A percentile compares a stretch with the other conserved stretches of the same genome.
phyloP scores from a whole-genome alignment of 2,888 invertebrate species.

The Hanleya hanleyi region DNA sequence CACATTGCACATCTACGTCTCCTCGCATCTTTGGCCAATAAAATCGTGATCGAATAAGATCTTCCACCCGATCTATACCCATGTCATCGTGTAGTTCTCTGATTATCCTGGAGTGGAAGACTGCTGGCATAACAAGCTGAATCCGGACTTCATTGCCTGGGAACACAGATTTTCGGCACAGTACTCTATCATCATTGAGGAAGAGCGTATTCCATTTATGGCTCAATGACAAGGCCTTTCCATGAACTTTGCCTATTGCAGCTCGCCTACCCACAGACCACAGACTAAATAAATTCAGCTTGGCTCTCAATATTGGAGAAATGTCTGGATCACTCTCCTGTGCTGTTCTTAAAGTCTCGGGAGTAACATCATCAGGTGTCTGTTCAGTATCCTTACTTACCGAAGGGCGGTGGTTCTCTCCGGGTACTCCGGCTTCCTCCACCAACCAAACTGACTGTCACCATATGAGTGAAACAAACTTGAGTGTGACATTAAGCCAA shows the following conservation, averaged over 20 bases:
- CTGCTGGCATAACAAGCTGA: neutral
- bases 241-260: neutral
- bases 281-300: too few relatives aligned
- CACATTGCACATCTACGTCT: neutral
- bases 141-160: neutral
- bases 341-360: neutral
- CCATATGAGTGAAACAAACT: too few relatives aligned
- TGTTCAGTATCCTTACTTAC: too few relatives aligned
- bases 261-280: neutral
- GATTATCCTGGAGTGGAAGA: neutral
- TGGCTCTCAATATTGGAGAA: neutral
- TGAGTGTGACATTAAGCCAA: too few relatives aligned
- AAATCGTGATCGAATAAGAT: constrained; percentile 7
- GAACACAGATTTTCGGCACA: neutral
- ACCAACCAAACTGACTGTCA: too few relatives aligned
- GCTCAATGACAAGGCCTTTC: neutral
- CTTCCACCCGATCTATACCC: constrained; percentile 4
- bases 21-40: constrained; percentile 16
- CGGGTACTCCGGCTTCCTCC: too few relatives aligned
- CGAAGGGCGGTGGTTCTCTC: too few relatives aligned
- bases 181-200: neutral
- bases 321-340: neutral
- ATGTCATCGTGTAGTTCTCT: constrained; percentile 10
- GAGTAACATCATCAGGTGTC: neutral
- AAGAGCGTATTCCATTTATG: neutral